phyloP scores from a whole-genome alignment of 2,888 invertebrate genomes.

The Siphonodentalium dalli region DNA sequence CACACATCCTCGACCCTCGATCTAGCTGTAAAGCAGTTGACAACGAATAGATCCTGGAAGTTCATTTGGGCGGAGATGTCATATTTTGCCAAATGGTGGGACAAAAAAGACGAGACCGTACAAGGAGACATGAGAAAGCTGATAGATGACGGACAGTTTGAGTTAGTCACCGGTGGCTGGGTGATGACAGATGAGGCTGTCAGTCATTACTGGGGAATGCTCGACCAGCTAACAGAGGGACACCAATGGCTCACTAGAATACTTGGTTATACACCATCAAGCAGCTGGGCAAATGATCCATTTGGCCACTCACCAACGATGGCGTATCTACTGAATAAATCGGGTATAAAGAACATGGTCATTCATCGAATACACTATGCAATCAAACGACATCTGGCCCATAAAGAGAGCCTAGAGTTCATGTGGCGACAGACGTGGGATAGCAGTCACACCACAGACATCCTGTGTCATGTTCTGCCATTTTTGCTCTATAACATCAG shows the following conservation, averaged over 20 bases:
- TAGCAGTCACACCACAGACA: slow-evolving; percentile 78
- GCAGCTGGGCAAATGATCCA: slow-evolving; percentile 91
- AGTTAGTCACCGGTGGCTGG: slow-evolving; percentile 98
- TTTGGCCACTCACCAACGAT: slow-evolving; percentile 96
- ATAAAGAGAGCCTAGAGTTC: slow-evolving; percentile 85
- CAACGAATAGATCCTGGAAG: slow-evolving; percentile 78
- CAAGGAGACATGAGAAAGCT: slow-evolving; percentile 73
- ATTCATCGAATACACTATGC: slow-evolving; percentile 86
- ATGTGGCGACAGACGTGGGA: slow-evolving; percentile 90
- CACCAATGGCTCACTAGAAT: slow-evolving; percentile 85
- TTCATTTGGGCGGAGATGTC: slow-evolving; percentile 99
- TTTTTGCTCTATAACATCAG: slow-evolving; percentile 96
- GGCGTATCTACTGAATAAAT: slow-evolving; percentile 83
- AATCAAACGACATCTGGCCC: slow-evolving; percentile 88
- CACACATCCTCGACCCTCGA: slow-evolving; percentile 90
- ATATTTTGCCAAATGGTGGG: slow-evolving; percentile 92
- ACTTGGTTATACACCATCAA: slow-evolving; percentile 70
- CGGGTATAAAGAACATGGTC: slow-evolving; percentile 85
- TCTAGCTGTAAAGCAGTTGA: slow-evolving; percentile 84
- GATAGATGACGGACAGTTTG: slow-evolving; percentile 83
- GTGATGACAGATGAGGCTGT: slow-evolving; percentile 99
- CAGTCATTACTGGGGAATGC: slow-evolving; percentile 87
- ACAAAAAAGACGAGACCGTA: no score
- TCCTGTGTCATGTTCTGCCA: slow-evolving; percentile 97
- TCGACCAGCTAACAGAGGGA: slow-evolving; percentile 91